phyloP scores from a whole-genome alignment of 2,888 invertebrate species.

The Congeria kusceri region DNA sequence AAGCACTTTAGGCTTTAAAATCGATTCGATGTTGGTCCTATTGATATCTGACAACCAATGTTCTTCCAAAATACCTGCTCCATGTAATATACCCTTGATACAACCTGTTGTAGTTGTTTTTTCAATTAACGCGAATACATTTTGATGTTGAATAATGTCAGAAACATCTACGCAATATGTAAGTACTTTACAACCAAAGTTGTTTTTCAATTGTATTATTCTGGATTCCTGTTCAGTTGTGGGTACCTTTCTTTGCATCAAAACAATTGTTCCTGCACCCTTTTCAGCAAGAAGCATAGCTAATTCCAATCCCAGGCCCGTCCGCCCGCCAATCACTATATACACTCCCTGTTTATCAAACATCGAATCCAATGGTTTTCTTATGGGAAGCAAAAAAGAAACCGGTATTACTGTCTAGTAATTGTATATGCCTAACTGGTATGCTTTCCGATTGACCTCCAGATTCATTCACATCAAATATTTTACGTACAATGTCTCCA shows the following conservation, averaged over 20 bases:
- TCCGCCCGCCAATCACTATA: slow-evolving; percentile 69
- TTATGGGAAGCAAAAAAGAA: too few relatives aligned
- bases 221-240: slow-evolving; percentile 40
- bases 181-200: slow-evolving; percentile 49
- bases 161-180: slow-evolving; percentile 62
- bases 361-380: background rate
- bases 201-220: slow-evolving; percentile 41
- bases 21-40: slow-evolving; percentile 53
- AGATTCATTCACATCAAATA: too few relatives aligned
- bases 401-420: too few relatives aligned
- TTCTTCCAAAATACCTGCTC: slow-evolving; percentile 70
- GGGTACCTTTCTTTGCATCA: slow-evolving; percentile 57
- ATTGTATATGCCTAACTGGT: too few relatives aligned
- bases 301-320: slow-evolving; percentile 72
- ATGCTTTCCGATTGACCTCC: too few relatives aligned
- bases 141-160: slow-evolving; percentile 4
- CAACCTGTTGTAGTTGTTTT: background rate
- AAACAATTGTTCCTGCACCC: slow-evolving; percentile 65
- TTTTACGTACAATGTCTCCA: too few relatives aligned
- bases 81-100: slow-evolving; percentile 74
- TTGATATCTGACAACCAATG: slow-evolving; percentile 56
- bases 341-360: slow-evolving; percentile 49
- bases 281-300: slow-evolving; percentile 58
- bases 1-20: slow-evolving; percentile 70
- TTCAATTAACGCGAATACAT: slow-evolving; percentile 4